Conservation (phyloP, 2,888 invertebrate species). For the Diadromus collaris region DNA sequence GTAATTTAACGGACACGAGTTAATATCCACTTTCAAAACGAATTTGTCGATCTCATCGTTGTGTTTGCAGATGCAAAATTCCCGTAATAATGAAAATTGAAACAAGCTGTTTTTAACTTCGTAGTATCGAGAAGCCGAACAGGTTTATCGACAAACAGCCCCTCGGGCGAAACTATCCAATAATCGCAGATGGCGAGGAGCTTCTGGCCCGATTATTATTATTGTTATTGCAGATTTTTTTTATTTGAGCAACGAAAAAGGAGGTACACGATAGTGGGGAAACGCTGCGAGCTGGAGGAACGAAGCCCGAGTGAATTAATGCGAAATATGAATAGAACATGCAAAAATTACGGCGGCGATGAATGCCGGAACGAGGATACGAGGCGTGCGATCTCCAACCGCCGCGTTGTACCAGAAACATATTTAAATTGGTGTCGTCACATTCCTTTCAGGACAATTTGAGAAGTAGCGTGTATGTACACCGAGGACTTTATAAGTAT, state of each 20-base stretch:
- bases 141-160: not conserved
- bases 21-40: not conserved
- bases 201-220: not conserved
- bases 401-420: not conserved
- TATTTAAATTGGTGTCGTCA: not conserved
- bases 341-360: not conserved
- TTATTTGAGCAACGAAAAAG: not conserved
- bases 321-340: not conserved
- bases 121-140: not conserved
- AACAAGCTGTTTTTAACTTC: not conserved
- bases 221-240: not conserved
- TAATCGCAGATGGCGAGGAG: not conserved
- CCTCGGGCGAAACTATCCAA: not conserved
- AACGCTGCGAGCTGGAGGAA: not conserved
- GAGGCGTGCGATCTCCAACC: not conserved
- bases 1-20: not conserved
- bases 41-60: not conserved
- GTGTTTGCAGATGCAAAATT: not conserved
- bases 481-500: not conserved
- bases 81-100: not conserved
- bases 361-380: not conserved
- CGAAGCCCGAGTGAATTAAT: not conserved
- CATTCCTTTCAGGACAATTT: not conserved
- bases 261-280: not conserved
- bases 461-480: not conserved